Evolutionary conservation across 1,140 invertebrate genomes (phyloP).

Genomic region (Calycopis cecrops): DNA sequence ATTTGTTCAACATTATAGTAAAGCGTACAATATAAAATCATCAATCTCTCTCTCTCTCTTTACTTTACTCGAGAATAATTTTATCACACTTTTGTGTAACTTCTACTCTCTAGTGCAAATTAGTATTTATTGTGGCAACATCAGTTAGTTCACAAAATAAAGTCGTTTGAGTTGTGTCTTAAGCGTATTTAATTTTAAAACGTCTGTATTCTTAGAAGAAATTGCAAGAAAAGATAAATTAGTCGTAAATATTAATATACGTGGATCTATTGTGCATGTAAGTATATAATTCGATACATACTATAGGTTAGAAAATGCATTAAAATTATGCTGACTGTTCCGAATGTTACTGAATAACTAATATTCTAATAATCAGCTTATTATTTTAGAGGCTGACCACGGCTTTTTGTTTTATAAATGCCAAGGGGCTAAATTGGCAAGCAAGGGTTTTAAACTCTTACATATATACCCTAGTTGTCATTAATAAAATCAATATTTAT

Average conservation of each 20-base stretch:
- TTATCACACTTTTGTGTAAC: too few relatives aligned
- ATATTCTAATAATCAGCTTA: constrained; percentile 49
- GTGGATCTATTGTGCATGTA: constrained; percentile 41
- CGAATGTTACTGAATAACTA: constrained; percentile 52
- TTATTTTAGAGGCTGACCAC: constrained; percentile 62
- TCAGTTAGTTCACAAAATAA: constrained; percentile 13
- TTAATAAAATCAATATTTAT: constrained; percentile 36
- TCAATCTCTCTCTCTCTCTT: too few relatives aligned
- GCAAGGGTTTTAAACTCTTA: constrained; percentile 25
- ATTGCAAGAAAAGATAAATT: not conserved
- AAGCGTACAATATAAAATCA: too few relatives aligned
- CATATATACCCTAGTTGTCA: constrained; percentile 27
- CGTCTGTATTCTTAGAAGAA: not conserved
- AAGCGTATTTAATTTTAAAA: constrained; percentile 8
- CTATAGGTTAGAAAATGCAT: constrained; percentile 68
- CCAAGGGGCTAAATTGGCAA: constrained; percentile 17
- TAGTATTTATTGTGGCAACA: constrained; percentile 3
- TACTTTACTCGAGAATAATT: too few relatives aligned
- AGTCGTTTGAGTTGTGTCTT: constrained; percentile 11
- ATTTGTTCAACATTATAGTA: too few relatives aligned
- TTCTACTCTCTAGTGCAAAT: not conserved
- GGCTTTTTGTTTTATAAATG: constrained; percentile 59
- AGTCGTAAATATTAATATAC: constrained; percentile 1
- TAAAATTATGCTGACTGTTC: constrained; percentile 62
- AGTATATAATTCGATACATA: constrained; percentile 39